phyloP scores from a whole-genome alignment of 2,888 invertebrate genomes.

The Lamellibrachia columna region DNA sequence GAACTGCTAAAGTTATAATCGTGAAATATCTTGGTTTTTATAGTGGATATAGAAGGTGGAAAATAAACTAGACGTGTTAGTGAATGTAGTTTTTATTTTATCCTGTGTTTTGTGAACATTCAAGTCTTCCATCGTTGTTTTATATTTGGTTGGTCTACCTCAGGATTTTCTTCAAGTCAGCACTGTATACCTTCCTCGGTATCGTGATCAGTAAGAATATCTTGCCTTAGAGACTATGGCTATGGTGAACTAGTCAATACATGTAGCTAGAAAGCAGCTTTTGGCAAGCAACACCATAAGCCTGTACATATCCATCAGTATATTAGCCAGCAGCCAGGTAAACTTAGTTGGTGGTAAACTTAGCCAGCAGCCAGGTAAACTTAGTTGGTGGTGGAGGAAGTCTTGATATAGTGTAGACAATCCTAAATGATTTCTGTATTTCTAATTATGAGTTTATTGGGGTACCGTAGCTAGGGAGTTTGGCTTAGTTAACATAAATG shows the following conservation, averaged over 20 bases:
- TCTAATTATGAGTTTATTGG: neutral
- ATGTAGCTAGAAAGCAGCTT: neutral
- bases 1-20: too few species aligned
- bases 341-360: neutral
- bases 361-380: neutral
- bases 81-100: too few species aligned
- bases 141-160: neutral
- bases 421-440: neutral
- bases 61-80: too few species aligned
- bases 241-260: neutral
- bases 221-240: neutral
- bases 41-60: too few species aligned
- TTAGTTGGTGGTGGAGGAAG: neutral
- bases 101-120: too few species aligned
- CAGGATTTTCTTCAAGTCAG: neutral
- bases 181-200: neutral
- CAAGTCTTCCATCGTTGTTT: too few species aligned
- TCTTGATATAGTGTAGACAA: neutral
- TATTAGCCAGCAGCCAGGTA: neutral
- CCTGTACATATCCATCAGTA: neutral
- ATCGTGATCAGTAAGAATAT: neutral
- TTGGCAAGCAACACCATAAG: neutral
- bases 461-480: neutral
- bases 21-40: too few species aligned
- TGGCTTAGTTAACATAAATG: neutral